Evolutionary conservation across 2,797 vertebrate genomes (phyloP).

Genomic region (Dendrocincla fuliginosa): DNA sequence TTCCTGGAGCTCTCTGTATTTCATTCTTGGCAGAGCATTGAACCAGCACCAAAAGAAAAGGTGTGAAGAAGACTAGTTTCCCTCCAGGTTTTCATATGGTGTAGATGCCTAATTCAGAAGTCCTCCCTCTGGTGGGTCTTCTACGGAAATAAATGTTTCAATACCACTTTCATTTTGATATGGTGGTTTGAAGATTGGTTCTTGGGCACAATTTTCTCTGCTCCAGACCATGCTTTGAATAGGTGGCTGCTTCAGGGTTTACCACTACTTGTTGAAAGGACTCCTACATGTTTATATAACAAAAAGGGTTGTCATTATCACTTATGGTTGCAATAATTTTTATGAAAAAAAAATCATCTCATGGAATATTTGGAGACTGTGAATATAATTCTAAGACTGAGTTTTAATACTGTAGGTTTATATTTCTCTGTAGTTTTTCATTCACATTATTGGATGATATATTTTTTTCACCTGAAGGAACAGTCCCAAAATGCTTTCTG

Average conservation of each 20-base stretch:
- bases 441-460: not conserved
- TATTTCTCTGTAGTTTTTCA: not conserved
- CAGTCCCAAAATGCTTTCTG: not conserved
- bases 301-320: not conserved
- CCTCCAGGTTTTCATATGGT: not conserved
- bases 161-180: not conserved
- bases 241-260: not conserved
- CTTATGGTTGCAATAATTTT: not conserved
- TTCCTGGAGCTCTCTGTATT: not conserved
- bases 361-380: not conserved
- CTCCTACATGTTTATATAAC: not conserved
- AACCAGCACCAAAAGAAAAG: not conserved
- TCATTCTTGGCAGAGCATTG: rapidly evolving
- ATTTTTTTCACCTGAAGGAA: slow-evolving; percentile 16
- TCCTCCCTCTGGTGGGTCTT: not conserved
- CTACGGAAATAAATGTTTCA: not conserved
- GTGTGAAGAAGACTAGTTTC: not conserved
- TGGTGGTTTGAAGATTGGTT: not conserved
- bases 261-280: not conserved
- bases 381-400: not conserved
- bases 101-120: not conserved
- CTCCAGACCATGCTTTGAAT: not conserved
- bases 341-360: not conserved
- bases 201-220: not conserved
- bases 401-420: not conserved